Conservation (phyloP, 2,888 invertebrate species). For the Caenorhabditis japonica region DNA sequence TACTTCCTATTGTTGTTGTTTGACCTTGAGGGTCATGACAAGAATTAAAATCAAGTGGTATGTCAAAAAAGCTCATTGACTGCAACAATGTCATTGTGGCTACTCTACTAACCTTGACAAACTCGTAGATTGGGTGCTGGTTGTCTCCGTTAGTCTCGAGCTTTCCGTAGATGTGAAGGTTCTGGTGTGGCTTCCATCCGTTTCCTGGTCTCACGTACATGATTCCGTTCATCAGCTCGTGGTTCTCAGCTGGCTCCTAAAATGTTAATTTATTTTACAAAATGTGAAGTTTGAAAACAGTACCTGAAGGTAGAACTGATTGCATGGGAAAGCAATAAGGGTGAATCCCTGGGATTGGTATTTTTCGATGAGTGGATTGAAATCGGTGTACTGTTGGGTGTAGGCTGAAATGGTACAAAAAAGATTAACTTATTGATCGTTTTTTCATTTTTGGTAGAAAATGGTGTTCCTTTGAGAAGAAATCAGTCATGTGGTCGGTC, state of each 20-base stretch:
- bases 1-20: constrained; percentile 25
- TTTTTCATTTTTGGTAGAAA: too few species aligned
- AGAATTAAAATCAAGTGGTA: constrained; percentile 19
- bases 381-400: constrained; percentile 77
- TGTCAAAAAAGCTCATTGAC: constrained; percentile 4
- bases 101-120: constrained; percentile 70
- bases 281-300: too few species aligned
- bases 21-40: constrained; percentile 25
- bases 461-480: constrained; percentile 18
- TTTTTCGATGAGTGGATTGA: constrained; percentile 76
- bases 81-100: constrained; percentile 13
- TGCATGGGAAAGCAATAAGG: constrained; percentile 77
- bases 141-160: constrained; percentile 77
- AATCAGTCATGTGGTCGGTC: constrained; percentile 25
- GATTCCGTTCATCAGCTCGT: constrained; percentile 76
- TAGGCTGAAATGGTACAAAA: too few species aligned
- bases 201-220: constrained; percentile 76
- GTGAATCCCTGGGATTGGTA: constrained; percentile 73
- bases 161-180: constrained; percentile 77
- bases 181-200: constrained; percentile 76
- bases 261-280: too few species aligned
- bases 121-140: constrained; percentile 77
- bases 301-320: constrained; percentile 77
- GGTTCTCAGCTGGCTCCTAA: constrained; percentile 77
- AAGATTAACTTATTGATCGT: too few species aligned